A percentile compares a stretch with the other conserved stretches of the same genome.
Conservation (phyloP, 2,113 vertebrate species). For the Aleadryas rufinucha region DNA sequence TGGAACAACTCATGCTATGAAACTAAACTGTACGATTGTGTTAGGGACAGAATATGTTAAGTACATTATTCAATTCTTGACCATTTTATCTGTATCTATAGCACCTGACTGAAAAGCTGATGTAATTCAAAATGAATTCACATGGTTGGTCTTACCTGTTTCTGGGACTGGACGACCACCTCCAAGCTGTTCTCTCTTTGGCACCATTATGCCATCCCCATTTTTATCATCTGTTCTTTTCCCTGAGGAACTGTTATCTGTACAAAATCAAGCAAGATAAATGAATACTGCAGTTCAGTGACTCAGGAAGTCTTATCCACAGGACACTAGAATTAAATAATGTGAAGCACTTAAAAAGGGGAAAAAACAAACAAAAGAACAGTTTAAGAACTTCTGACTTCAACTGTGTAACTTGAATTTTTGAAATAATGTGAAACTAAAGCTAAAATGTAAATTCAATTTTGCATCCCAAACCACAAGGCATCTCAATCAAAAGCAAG, state of each 20-base stretch:
- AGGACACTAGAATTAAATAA: neutral
- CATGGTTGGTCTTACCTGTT: constrained; percentile 73
- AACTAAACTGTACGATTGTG: neutral
- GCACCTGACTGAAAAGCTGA: neutral
- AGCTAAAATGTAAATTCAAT: neutral
- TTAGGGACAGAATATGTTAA: neutral
- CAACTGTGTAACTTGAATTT: neutral
- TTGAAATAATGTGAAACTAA: neutral
- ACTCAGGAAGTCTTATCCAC: neutral
- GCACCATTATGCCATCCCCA: constrained; percentile 62
- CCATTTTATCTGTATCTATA: neutral
- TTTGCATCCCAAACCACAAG: neutral
- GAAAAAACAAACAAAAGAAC: neutral
- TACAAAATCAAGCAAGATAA: neutral
- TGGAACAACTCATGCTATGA: neutral
- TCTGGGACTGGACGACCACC: constrained; percentile 83
- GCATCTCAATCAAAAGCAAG: neutral
- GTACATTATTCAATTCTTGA: neutral
- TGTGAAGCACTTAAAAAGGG: fast-evolving
- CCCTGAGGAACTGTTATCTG: constrained; percentile 72
- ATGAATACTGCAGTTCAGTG: neutral
- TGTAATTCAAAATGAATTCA: neutral
- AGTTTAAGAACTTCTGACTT: neutral
- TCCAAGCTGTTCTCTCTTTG: constrained; percentile 70
- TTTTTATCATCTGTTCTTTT: constrained; percentile 68